Conservation (phyloP, 2,797 vertebrate genomes). For the Lagocephalus sceleratus region DNA sequence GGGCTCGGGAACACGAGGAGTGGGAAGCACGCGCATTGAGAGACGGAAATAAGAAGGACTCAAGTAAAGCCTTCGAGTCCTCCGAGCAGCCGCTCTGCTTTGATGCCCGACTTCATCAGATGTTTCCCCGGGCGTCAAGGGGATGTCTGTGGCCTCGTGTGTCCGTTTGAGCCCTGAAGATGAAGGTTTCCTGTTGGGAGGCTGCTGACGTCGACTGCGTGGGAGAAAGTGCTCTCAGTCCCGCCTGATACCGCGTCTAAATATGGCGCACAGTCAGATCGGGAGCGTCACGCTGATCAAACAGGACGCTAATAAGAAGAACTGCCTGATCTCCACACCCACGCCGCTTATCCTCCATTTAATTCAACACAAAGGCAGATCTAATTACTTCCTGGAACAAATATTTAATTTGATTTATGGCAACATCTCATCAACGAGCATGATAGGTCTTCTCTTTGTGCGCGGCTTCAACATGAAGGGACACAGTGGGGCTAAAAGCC, state of each 20-base stretch:
- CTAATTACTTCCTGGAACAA: no score
- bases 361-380: constrained; percentile 6
- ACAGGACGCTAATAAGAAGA: constrained; percentile 13
- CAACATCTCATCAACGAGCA: no score
- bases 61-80: not conserved
- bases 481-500: no score
- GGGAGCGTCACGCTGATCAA: constrained; percentile 44
- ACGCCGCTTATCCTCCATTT: constrained; percentile 15
- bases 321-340: constrained; percentile 32
- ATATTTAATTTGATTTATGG: no score
- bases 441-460: not conserved
- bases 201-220: constrained; percentile 37
- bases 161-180: constrained; percentile 22
- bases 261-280: constrained; percentile 40
- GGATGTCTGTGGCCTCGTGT: constrained; percentile 12
- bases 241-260: constrained; percentile 40
- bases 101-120: constrained; percentile 1
- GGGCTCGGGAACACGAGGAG: no score
- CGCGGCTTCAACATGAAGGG: not conserved
- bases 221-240: constrained; percentile 33
- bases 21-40: no score
- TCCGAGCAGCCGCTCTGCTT: not conserved
- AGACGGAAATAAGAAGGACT: not conserved
- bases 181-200: constrained; percentile 33
- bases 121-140: constrained; percentile 1